Base-by-base conservation (phyloP, 2,113 vertebrate species). In the Seriola quinqueradiata region DNA sequence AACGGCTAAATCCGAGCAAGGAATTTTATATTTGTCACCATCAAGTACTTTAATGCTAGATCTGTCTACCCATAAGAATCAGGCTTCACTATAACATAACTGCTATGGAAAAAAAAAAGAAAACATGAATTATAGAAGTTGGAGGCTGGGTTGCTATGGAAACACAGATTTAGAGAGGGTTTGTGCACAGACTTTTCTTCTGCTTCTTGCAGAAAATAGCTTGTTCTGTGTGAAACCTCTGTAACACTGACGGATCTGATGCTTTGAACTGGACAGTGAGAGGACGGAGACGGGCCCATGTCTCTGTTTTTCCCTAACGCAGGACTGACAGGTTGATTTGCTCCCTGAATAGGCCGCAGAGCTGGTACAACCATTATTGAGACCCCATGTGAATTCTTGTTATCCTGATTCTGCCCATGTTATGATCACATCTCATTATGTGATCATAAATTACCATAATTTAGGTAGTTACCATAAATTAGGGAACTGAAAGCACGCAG, bases 131-230 rank as follows among this genome's bases (percentile, higher is more conserved):
- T 72, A 81, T 73, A 87, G 70, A 90, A 85, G n/a, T 77, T 76
- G 70, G 64, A 81, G 75, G 55, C 44, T 46, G 70, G 42, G 92
- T 92, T 94, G 86, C 91, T 85, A 93, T 93, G 90, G 93, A 86
- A 92, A 95, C 91, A 86, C 66, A 76, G 82, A 87, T 85, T 79
- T 83, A 21, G 57, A 34, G 55, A 79, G 75, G 77, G 32, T 84
- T 66, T 73, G 60, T 76, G 38, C 69, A 75, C 63, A 38, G 70
- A 57, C 71, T 70, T 81, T 69, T 44, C 58, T 52, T 85, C 48
- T 42, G 3, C 38, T 73, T 8, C 38, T 8, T 81, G 50, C 64
- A 85, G 38, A 79, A 61, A 58, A 69, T 61, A 7, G 19, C n/a
- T 44, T 55, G 16, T 55, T 44, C 17, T 61, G 12, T 59, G 42